phyloP scores from a whole-genome alignment of 2,888 invertebrate genomes.

The Panzeria rudis region DNA sequence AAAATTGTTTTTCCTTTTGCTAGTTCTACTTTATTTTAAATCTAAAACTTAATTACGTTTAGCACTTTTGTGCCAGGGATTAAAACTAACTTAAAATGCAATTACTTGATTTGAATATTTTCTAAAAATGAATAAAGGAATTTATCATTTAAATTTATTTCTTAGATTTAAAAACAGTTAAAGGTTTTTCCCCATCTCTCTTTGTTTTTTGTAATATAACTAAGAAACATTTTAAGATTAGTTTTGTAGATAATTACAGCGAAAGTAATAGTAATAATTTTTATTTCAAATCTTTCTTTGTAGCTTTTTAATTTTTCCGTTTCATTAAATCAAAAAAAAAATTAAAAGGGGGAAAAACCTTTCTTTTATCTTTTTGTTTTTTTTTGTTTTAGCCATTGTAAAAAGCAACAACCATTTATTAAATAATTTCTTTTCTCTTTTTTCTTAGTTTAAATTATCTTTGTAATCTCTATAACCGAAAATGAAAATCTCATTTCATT shows the following conservation, averaged over 20 bases:
- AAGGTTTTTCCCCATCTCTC: conserved; percentile 1
- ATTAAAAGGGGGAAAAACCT: conserved; percentile 10
- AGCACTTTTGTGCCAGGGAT: conserved; percentile 37
- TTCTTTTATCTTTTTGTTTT: conserved; percentile 28
- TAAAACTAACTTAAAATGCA: conserved; percentile 65
- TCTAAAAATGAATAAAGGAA: neutral
- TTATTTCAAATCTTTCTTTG: conserved; percentile 43
- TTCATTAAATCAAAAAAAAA: conserved; percentile 63
- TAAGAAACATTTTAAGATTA: conserved; percentile 35
- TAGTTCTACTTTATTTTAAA: conserved; percentile 15
- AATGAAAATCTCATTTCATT: conserved; percentile 71
- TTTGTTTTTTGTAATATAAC: neutral
- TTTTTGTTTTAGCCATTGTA: conserved; percentile 31
- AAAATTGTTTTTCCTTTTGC: neutral
- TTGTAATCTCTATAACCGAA: conserved; percentile 67
- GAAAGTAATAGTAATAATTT: conserved; percentile 51
- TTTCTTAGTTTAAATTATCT: conserved; percentile 59
- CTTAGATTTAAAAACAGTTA: conserved; percentile 45
- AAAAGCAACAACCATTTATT: conserved; percentile 61
- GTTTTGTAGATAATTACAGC: conserved; percentile 28
- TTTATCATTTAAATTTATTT: conserved; percentile 30
- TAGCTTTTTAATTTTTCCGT: conserved; percentile 64
- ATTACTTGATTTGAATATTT: conserved; percentile 43
- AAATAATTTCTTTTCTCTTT: conserved; percentile 47
- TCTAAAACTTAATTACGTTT: conserved; percentile 34